Evolutionary conservation across 1,140 invertebrate species (phyloP), one percentile per base, ranked within the genome.

Genomic region (Leptonema lineaticorne): DNA sequence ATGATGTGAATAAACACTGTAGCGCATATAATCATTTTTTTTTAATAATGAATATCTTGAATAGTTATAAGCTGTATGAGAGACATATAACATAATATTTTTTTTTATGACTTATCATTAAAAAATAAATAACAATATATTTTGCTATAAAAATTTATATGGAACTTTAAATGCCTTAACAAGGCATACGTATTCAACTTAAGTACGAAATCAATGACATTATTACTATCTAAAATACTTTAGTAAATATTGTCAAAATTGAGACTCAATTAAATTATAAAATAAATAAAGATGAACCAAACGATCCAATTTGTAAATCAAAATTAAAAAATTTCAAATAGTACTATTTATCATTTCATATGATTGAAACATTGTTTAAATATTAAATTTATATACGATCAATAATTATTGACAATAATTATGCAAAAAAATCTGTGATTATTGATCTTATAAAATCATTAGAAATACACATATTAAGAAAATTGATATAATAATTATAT

Each of bases 221-320:
- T 53, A n/a, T 53, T 22, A 53, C 50, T 53, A 53, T 53, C 50
- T 53, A 53, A 53, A 53, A 53, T 53, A 53, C 50, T 53, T 53
- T 24, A 26, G 50, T 26, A 53, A 53, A 53, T 53, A 53, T 53
- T 53, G 50, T 53, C 50, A 26, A 11, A 24, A 53, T 8, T 53
- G 50, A 53, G 24, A 53, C 22, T 48, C 9, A 9, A 41, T 41
- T n/a, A n/a, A n/a, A n/a, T n/a, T n/a, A n/a, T n/a, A n/a, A n/a
- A n/a, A n/a, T n/a, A n/a, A n/a, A n/a, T n/a, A n/a, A n/a, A n/a
- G n/a, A n/a, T n/a, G n/a, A n/a, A n/a, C n/a, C n/a, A n/a, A n/a
- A n/a, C n/a, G n/a, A n/a, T n/a, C n/a, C n/a, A n/a, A n/a, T n/a
- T n/a, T n/a, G n/a, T n/a, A n/a, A n/a, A n/a, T n/a, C n/a, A n/a